Evolutionary conservation across 1,140 invertebrate genomes (phyloP).

Genomic region (Trichogramma pretiosum): DNA sequence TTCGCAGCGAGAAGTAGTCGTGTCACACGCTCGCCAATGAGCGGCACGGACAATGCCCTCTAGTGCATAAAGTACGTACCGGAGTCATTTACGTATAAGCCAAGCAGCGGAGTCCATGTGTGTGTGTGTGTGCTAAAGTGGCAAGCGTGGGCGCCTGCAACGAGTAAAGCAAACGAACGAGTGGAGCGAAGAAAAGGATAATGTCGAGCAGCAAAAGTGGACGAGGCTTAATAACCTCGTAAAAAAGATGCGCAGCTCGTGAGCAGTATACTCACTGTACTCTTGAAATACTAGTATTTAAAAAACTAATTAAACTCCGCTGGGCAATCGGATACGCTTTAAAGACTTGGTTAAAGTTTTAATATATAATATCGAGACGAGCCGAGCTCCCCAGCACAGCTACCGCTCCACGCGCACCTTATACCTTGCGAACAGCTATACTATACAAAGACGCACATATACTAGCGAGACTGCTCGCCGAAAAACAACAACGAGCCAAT

Average conservation of each 20-base stretch:
- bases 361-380: too few relatives aligned
- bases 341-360: slow-evolving; percentile 12
- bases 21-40: too few relatives aligned
- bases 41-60: too few relatives aligned
- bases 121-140: background rate
- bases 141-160: background rate
- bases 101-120: background rate
- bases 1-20: too few relatives aligned
- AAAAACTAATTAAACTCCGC: slow-evolving; percentile 20
- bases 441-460: too few relatives aligned
- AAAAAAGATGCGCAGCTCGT: slow-evolving; percentile 7
- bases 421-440: too few relatives aligned
- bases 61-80: too few relatives aligned
- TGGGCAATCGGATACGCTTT: slow-evolving; percentile 13
- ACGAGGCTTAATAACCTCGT: slow-evolving; percentile 12
- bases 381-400: too few relatives aligned
- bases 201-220: background rate
- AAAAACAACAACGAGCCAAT: too few relatives aligned
- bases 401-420: background rate
- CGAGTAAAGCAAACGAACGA: background rate
- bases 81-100: too few relatives aligned
- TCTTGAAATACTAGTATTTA: slow-evolving; percentile 8
- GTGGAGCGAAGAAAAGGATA: background rate
- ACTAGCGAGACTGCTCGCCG: too few relatives aligned
- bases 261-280: too few relatives aligned